phyloP scores from a whole-genome alignment of 2,797 vertebrate species.

The Oophaga sylvatica region DNA sequence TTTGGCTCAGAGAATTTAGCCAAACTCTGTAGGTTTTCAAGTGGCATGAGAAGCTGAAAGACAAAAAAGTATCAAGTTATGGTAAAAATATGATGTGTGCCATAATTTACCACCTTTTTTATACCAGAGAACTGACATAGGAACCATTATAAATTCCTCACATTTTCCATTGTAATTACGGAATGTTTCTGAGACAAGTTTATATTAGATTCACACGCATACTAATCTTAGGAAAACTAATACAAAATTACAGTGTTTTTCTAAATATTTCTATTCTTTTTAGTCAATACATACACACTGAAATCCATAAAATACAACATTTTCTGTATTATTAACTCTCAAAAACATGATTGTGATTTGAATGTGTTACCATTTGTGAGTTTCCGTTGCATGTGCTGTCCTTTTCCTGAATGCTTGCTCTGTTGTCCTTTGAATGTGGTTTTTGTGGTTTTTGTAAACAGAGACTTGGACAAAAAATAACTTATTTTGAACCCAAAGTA shows the following conservation, averaged over 20 bases:
- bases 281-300: not conserved
- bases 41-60: no score
- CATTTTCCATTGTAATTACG: not conserved
- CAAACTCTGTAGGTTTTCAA: no score
- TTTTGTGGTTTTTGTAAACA: constrained; percentile 50
- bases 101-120: no score
- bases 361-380: not conserved
- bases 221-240: not conserved
- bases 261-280: not conserved
- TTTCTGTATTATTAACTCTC: not conserved
- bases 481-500: constrained; percentile 18
- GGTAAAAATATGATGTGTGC: no score
- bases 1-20: no score
- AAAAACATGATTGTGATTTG: not conserved
- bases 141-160: no score
- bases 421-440: constrained; percentile 31
- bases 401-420: constrained; percentile 21
- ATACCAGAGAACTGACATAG: no score
- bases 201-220: not conserved
- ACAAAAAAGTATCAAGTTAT: no score
- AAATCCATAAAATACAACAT: not conserved
- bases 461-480: constrained; percentile 34
- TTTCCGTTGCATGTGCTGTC: constrained; percentile 9
- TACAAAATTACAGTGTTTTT: not conserved
- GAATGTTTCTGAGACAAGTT: not conserved